Evolutionary conservation across 2,888 invertebrate species (phyloP).

Genomic region (Hyppa rectilinea): DNA sequence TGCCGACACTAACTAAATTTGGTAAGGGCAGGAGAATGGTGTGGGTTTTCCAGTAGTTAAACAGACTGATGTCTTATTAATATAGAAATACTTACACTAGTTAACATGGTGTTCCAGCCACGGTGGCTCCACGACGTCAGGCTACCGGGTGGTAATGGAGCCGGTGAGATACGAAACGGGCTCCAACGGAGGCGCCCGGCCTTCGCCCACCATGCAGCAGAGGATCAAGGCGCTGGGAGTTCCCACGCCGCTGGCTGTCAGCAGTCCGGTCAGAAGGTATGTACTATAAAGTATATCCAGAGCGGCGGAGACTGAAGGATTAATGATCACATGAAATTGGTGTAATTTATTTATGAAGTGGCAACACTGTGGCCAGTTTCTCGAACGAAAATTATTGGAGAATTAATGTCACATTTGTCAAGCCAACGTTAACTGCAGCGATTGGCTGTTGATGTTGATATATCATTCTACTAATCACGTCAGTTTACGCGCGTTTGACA

Average conservation of each 20-base stretch:
- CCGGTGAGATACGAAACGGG: slow-evolving; percentile 85
- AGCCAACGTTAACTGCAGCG: not conserved
- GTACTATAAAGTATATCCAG: slow-evolving; percentile 45
- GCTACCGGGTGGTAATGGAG: slow-evolving; percentile 89
- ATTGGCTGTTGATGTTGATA: not conserved
- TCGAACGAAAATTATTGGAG: not conserved
- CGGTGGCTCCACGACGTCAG: slow-evolving; percentile 83
- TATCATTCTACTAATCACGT: not conserved
- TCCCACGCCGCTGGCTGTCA: slow-evolving; percentile 96
- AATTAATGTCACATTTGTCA: not conserved
- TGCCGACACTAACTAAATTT: not conserved
- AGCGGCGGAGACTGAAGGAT: slow-evolving; percentile 65
- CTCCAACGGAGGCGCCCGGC: slow-evolving; percentile 86
- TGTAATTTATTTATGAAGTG: not conserved
- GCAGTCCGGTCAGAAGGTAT: slow-evolving; percentile 96
- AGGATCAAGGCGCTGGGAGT: slow-evolving; percentile 97
- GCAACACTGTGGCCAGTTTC: not conserved
- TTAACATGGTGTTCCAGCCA: slow-evolving; percentile 79
- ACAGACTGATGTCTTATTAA: not conserved
- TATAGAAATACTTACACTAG: not conserved
- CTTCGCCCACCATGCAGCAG: slow-evolving; percentile 97
- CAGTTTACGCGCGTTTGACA: not conserved
- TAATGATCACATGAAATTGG: slow-evolving; percentile 1
- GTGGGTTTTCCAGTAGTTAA: not conserved
- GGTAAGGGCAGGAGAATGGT: not conserved